A percentile compares a stretch with the other conserved stretches of the same genome.
phyloP scores from a whole-genome alignment of 2,888 invertebrate genomes.

The Agriopis marginaria region DNA sequence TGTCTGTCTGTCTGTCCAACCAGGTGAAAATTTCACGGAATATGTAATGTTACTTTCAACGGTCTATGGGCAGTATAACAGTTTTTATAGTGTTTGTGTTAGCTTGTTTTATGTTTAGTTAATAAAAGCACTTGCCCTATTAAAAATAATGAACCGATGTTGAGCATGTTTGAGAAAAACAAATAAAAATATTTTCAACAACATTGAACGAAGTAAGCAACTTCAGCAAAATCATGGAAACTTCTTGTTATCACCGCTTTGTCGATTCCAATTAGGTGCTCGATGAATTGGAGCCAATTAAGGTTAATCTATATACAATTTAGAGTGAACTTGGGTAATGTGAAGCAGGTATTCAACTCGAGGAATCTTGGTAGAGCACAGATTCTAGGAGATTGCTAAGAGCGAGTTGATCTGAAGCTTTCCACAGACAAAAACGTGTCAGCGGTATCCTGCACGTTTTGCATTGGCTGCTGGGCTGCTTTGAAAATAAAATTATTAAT shows the following conservation, averaged over 20 bases:
- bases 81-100: too few relatives aligned
- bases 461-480: too few relatives aligned
- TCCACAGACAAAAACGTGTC: background rate
- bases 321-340: constrained; percentile 12
- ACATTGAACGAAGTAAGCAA: background rate
- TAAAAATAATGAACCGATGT: too few relatives aligned
- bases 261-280: constrained; percentile 22
- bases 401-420: background rate
- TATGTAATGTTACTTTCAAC: too few relatives aligned
- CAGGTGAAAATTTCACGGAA: too few relatives aligned
- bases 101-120: too few relatives aligned
- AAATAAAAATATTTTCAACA: background rate
- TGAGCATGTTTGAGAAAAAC: background rate
- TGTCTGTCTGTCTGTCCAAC: too few relatives aligned
- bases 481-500: too few relatives aligned
- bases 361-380: background rate
- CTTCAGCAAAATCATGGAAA: constrained; percentile 9
- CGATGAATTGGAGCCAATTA: constrained; percentile 30
- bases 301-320: constrained; percentile 20
- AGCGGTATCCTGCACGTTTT: too few relatives aligned
- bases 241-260: constrained; percentile 18
- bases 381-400: background rate
- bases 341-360: constrained; percentile 3
- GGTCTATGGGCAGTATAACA: too few relatives aligned
- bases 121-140: too few relatives aligned